Base-by-base conservation (phyloP, 2,113 vertebrate genomes). In the Neolamprologus sp. region DNA sequence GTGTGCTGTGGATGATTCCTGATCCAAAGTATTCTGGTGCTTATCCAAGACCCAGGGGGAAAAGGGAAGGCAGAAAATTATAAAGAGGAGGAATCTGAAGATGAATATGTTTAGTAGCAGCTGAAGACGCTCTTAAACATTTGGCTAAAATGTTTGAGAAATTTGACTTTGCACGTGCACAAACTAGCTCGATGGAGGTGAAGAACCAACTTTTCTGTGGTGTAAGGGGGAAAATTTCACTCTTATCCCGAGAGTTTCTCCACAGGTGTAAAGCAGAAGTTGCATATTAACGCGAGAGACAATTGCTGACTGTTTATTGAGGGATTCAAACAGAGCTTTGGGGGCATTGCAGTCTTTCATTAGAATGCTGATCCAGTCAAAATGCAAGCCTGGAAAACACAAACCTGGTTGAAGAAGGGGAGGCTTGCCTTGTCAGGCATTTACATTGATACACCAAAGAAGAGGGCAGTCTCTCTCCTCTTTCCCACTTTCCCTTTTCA, bases 381-480 rank as follows among this genome's bases (percentile, higher is more conserved):
- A 95, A 91, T 53, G 75, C 42, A 58, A 65, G 82, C 80, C 83
- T 88, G 49, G 49, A 93, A 94, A 95, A 94, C 90, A 94, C 89
- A 95, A 94, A 94, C 92, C 92, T 87, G 75, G 85, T 68, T 91
- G 75, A 89, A 88, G 83, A 91, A 86, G 79, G 68, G 58, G 42
- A 89, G 63, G 89, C 92, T 90, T 93, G 94, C 95, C 90, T 91
- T 91, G 94, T 96, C 95, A 95, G 95, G 94, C 93, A 83, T 95
- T 95, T 93, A 90, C 87, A 93, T 84, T 93, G 93, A 95, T 93
- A 90, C 85, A 87, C 83, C 83, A 87, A 92, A 92, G 88, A 95
- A 92, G 87, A 91, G 90, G 91, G 88, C 86, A 94, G 91, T 31
- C 78, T 71, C 80, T 78, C 71, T 80, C 73, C 75, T 87, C 42